Percentiles rank a stretch among this genome's conserved stretches.
phyloP scores from a whole-genome alignment of 1,140 invertebrate species.

The Drosophila tsacasi region DNA sequence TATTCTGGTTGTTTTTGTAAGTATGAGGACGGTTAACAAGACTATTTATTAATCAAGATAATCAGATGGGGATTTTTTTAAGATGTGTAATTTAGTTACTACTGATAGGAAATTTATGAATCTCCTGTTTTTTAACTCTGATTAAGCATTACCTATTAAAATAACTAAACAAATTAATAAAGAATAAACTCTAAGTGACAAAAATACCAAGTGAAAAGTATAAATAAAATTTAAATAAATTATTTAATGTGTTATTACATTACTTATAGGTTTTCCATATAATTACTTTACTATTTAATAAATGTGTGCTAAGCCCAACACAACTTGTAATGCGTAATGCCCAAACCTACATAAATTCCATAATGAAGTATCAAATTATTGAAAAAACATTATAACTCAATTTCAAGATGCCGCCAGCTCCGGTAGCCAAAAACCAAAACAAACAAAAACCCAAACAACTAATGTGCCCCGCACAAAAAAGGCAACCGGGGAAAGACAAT shows the following conservation, averaged over 20 bases:
- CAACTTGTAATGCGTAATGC: background rate
- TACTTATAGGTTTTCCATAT: no score
- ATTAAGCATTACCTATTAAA: no score
- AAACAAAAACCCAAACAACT: slow-evolving; percentile 46
- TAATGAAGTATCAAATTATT: slow-evolving; percentile 2
- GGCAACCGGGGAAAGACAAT: slow-evolving; percentile 26
- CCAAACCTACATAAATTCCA: background rate
- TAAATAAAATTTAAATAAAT: background rate
- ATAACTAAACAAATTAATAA: background rate
- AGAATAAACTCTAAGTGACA: background rate
- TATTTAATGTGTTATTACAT: no score
- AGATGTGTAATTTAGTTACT: background rate
- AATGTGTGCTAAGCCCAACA: no score
- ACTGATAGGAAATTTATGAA: background rate
- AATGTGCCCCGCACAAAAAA: slow-evolving; percentile 23
- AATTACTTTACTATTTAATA: no score
- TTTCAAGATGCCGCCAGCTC: slow-evolving; percentile 9
- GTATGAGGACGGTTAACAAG: background rate
- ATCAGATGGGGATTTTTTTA: background rate
- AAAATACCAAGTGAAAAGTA: background rate
- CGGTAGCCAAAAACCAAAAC: slow-evolving; percentile 43
- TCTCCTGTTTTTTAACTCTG: no score
- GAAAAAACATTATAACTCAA: slow-evolving; percentile 14
- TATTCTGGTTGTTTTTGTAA: slow-evolving; percentile 11
- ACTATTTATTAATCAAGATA: slow-evolving; percentile 26